Base-by-base conservation (phyloP, 2,888 invertebrate species). In the Tachina lurida region DNA sequence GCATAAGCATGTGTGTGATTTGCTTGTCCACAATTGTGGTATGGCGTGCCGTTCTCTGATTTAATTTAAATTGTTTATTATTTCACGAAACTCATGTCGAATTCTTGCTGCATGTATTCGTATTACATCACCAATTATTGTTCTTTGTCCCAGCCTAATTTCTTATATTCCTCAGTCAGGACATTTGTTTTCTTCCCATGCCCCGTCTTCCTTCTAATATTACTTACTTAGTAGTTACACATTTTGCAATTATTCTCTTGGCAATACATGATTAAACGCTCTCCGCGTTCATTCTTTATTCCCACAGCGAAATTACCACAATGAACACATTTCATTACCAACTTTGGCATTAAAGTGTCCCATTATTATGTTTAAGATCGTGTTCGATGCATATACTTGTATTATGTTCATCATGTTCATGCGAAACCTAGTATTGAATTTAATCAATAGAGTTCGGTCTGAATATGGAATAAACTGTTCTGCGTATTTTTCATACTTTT, bases 381-480 rank as follows among this genome's bases (percentile, higher is more conserved):
- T 39, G 31, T 39, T 58, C 31, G 12, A 39, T 39, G 39, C 39
- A 13, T 60, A 58, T 58, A 39, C 58, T 7, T 31, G 58, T 15
- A 39, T 31, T 31, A 31, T 31, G 12, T 60, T 31, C 7, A 39
- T 13, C 15, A n/a, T n/a, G n/a, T 39, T 31, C 8, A 60, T 9
- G 58, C n/a, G 31, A n/a, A n/a, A n/a, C n/a, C n/a, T 60, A 1
- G 58, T 39, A 10, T 39, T 60, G 39, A 60, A 60, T 39, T 60
- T 60, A 60, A 60, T 60, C 13, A 60, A 15, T 15, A 60, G 0
- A 15, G 19, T 39, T 60, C 39, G 4, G 10, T 60, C 58, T 15
- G 58, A 60, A 39, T 60, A 60, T 31, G 58, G 8, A 39, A 60
- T 10, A 60, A 60, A 60, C n/a, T 60, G 39, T 60, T 60, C 58